Evolutionary conservation across 2,888 invertebrate species (phyloP).

Genomic region (Himalopsyche anomala): DNA sequence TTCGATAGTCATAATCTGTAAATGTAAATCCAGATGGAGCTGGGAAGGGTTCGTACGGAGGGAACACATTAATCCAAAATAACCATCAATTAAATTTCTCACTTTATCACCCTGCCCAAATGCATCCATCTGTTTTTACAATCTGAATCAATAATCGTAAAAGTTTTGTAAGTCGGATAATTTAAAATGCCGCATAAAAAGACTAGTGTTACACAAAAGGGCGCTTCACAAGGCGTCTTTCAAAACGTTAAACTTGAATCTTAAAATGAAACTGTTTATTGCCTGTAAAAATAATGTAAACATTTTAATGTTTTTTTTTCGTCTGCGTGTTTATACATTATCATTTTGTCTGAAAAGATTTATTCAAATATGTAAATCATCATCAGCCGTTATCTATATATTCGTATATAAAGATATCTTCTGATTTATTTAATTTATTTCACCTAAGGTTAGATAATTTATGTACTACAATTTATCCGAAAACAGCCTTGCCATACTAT

Average conservation of each 20-base stretch:
- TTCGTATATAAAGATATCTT: too few relatives aligned
- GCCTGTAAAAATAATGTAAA: conserved; percentile 52
- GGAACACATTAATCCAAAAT: conserved; percentile 45
- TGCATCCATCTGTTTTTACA: conserved; percentile 62
- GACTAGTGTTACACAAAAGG: conserved; percentile 39
- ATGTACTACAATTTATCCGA: too few relatives aligned
- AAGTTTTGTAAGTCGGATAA: conserved; percentile 36
- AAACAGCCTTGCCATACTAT: too few relatives aligned
- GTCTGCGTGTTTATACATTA: not conserved
- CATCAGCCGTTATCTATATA: not conserved
- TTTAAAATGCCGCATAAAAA: conserved; percentile 45
- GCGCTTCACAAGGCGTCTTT: conserved; percentile 16
- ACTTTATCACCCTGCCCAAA: conserved; percentile 55
- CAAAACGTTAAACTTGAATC: conserved; percentile 50
- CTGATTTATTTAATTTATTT: too few relatives aligned
- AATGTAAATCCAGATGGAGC: conserved; percentile 47
- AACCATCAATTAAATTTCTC: conserved; percentile 58
- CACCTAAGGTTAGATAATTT: too few relatives aligned
- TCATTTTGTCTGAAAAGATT: not conserved
- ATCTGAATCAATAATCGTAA: conserved; percentile 61
- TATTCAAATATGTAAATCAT: not conserved
- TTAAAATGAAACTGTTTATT: conserved; percentile 58
- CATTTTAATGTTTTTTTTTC: conserved; percentile 28
- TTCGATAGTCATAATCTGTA: not conserved
- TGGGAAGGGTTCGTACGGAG: not conserved